Percentiles rank a stretch among this genome's conserved stretches.
These are phyloP conservation scores for Trinectes maculatus DNA, from an alignment of 2,113 vertebrate species.

Conservation along the genomic window DNA sequence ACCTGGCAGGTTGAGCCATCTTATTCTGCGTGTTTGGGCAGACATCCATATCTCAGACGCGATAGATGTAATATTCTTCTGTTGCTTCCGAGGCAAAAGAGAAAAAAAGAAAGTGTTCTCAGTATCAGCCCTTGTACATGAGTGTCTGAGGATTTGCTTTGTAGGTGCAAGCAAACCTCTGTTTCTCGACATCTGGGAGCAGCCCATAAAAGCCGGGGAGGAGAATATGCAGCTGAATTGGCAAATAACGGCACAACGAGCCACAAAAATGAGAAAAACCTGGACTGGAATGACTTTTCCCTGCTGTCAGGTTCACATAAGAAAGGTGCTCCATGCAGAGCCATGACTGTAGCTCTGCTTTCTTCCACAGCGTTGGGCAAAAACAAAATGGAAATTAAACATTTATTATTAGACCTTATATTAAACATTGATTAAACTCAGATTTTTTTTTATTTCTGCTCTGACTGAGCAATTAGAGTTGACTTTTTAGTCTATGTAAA, in stretches of 20 bases:
- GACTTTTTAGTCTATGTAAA: too few species aligned
- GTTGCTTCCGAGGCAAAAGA: neutral
- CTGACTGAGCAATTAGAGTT: too few species aligned
- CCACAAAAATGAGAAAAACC: constrained; percentile 6
- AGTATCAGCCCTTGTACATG: neutral
- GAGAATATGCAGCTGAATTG: neutral
- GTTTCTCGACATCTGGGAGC: neutral
- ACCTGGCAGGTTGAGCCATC: neutral
- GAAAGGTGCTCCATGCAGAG: constrained; percentile 19
- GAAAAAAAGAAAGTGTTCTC: neutral
- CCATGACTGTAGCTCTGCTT: neutral
- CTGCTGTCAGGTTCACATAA: neutral
- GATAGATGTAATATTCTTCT: neutral
- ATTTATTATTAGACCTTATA: too few species aligned
- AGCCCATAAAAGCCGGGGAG: neutral
- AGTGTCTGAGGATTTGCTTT: neutral
- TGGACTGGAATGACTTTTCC: neutral
- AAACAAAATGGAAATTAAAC: too few species aligned
- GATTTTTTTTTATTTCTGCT: too few species aligned
- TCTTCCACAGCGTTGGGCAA: too few species aligned
- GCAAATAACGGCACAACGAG: neutral
- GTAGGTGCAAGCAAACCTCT: neutral
- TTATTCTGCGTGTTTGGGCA: neutral
- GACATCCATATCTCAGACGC: neutral
- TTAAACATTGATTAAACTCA: too few species aligned